phyloP scores from a whole-genome alignment of 2,113 vertebrate species.

The Notarius quadriscutis region DNA sequence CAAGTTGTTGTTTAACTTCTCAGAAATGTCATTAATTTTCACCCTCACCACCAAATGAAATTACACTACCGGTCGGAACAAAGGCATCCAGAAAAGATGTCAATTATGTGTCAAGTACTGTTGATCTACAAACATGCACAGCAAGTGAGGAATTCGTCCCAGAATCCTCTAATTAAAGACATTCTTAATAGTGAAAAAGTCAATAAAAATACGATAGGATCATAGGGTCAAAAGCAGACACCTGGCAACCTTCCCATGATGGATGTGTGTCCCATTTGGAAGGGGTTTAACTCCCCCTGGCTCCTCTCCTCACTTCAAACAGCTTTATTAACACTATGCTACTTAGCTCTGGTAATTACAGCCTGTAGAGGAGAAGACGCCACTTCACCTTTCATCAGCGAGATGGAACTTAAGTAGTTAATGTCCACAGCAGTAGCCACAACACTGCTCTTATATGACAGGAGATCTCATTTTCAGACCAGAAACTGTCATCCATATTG shows the following conservation, averaged over 20 bases:
- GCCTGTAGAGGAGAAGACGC: constrained; percentile 24
- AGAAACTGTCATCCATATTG: background rate
- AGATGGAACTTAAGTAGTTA: constrained; percentile 50
- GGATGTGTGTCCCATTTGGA: constrained; percentile 25
- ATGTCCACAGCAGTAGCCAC: constrained; percentile 33
- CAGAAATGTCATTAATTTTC: background rate
- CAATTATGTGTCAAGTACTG: constrained; percentile 7
- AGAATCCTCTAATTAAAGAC: background rate
- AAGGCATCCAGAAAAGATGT: background rate
- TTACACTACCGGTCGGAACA: background rate
- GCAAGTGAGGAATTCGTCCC: background rate
- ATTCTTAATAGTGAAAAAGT: background rate
- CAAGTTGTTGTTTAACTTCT: constrained; percentile 18
- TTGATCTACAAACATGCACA: constrained; percentile 1
- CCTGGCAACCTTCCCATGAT: constrained; percentile 16
- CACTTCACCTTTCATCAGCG: constrained; percentile 51
- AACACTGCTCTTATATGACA: background rate
- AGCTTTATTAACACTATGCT: constrained; percentile 43
- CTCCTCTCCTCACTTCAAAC: constrained; percentile 47
- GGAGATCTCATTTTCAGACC: background rate
- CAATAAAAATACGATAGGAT: background rate
- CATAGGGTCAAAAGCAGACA: background rate
- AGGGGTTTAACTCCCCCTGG: constrained; percentile 28
- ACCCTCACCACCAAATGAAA: background rate
- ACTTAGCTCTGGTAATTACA: constrained; percentile 49